Conservation (phyloP, 2,113 vertebrate genomes). For the Oncorhynchus masou region DNA sequence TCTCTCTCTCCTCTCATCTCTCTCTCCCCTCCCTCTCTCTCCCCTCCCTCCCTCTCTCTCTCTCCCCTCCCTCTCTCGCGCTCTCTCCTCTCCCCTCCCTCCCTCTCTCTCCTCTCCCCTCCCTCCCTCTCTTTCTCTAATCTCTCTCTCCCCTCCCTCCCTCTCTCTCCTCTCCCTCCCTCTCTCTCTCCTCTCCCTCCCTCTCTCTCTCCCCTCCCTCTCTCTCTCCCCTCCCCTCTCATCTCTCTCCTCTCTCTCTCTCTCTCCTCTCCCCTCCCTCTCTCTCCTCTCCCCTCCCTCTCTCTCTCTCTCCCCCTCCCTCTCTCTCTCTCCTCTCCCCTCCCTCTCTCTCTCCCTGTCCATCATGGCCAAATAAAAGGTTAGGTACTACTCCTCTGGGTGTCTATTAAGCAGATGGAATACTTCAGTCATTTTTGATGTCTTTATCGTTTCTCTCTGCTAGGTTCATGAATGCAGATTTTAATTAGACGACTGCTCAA, state of each 20-base stretch:
- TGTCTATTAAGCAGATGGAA: not conserved
- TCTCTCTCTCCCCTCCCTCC: too few species aligned
- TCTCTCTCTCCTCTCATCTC: too few species aligned
- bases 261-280: not conserved
- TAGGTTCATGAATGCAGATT: not conserved
- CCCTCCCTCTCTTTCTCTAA: too few species aligned
- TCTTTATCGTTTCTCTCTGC: not conserved
- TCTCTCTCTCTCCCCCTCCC: conserved; percentile 1
- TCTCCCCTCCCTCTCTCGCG: accelerated
- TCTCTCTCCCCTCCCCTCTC: not conserved
- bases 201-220: not conserved
- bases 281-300: not conserved
- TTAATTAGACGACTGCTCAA: not conserved
- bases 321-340: not conserved
- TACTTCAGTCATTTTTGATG: not conserved
- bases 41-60: too few species aligned
- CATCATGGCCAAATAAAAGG: conserved; percentile 53
- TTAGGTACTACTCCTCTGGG: not conserved
- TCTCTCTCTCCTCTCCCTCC: not conserved
- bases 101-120: too few species aligned
- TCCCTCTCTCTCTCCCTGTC: not conserved
- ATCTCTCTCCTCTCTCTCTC: not conserved
- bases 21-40: conserved; percentile 7
- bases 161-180: too few species aligned
- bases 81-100: too few species aligned